Base-by-base conservation (phyloP, 2,888 invertebrate genomes). In the Thymelicus acteon region DNA sequence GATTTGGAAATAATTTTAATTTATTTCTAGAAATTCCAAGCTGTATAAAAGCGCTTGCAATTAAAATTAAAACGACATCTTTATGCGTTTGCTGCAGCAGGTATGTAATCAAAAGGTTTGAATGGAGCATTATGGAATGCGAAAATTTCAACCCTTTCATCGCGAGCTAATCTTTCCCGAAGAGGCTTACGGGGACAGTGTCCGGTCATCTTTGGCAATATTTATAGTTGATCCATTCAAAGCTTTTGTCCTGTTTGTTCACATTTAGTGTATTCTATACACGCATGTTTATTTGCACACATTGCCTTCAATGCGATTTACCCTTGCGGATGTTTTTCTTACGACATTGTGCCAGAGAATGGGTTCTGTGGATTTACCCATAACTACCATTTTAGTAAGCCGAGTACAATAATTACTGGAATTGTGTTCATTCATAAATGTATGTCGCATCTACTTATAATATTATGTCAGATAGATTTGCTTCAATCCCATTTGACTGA, bases 271-370 rank as follows among this genome's bases (percentile, higher is more conserved):
- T 83, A 88, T 88, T 85, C 87, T 86, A 76, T 79, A 79, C 72
- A 69, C 76, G 77, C 73, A 78, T 81, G 82, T 83, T 85, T 89
- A 86, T 86, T 87, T 89, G 88, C 82, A 86, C 90, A 91, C 88
- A 87, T 88, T 90, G 83, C 83, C 79, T 81, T 80, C 81, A 80
- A 80, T 80, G 73, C 65, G 72, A 71, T 79, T 79, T 77, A 85
- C 83, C 86, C 86, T 86, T 87, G 77, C 87, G 90, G 88, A 92
- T 90, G 91, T 92, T 91, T 87, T 88, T 87, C 85, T 87, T 85
- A 69, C 47, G 76, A 81, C 82, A 85, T 82, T 85, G 85, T 88
- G 75, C 69, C 47, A 67, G 10, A 62, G 63, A 83, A 85, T 80
- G 76, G 81, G 81, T 81, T 85, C 82, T 82, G 76, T 70, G 80